A percentile compares a stretch with the other conserved stretches of the same genome.
Evolutionary conservation across 2,113 vertebrate genomes (phyloP).

Genomic region (Entosphenus tridentatus): DNA sequence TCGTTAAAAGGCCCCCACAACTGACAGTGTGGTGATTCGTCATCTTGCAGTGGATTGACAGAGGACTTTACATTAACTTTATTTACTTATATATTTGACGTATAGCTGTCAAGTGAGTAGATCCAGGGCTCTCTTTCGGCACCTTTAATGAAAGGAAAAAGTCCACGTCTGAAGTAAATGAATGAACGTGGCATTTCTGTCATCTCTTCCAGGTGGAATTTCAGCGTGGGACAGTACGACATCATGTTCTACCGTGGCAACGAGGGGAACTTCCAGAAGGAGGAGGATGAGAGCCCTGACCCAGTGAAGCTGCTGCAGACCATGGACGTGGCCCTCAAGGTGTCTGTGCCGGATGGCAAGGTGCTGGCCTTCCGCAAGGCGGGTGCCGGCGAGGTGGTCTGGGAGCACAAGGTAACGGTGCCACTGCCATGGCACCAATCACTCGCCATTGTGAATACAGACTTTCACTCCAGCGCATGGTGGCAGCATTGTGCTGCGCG

Average conservation of each 20-base stretch:
- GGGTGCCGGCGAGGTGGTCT: constrained; percentile 51
- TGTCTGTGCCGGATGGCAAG: constrained; percentile 87
- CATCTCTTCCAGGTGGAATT: constrained; percentile 59
- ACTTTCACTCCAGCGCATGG: too few relatives aligned
- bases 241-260: constrained; percentile 54
- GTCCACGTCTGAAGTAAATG: background rate
- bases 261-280: constrained; percentile 25
- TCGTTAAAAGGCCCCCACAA: too few relatives aligned
- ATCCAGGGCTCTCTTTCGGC: too few relatives aligned
- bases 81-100: too few relatives aligned
- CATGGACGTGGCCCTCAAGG: constrained; percentile 65
- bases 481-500: too few relatives aligned
- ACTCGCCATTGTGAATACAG: too few relatives aligned
- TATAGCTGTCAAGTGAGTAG: too few relatives aligned
- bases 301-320: constrained; percentile 22
- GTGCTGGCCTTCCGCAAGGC: constrained; percentile 68
- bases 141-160: background rate
- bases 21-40: too few relatives aligned
- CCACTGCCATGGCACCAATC: too few relatives aligned
- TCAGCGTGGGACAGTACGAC: constrained; percentile 91
- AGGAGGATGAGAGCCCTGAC: constrained; percentile 20
- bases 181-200: background rate
- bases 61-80: too few relatives aligned
- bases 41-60: too few relatives aligned
- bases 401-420: constrained; percentile 67